These are phyloP conservation scores for Patiria miniata DNA, from an alignment of 35 echinoderm and acorn worm species.

Conservation along the genomic window DNA sequence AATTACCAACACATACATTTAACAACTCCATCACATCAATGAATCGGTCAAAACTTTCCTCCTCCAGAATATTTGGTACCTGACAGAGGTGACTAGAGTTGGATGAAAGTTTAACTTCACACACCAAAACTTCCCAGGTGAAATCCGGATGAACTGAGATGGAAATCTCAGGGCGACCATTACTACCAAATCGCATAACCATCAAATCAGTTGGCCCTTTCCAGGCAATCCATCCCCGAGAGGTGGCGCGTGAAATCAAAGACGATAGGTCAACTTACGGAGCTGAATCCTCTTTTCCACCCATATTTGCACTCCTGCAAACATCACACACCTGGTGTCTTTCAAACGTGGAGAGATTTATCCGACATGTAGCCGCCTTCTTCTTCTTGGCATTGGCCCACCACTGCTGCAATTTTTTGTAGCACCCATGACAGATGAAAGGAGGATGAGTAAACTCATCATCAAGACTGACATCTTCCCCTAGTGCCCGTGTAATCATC, in stretches of 20 bases:
- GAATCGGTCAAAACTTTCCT: neutral
- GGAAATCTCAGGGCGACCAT: neutral
- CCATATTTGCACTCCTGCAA: neutral
- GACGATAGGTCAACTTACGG: neutral
- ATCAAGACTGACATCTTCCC: neutral
- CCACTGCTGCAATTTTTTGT: neutral
- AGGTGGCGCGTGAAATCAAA: neutral
- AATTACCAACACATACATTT: neutral
- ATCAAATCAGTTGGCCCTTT: neutral
- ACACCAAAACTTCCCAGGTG: neutral
- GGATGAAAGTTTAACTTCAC: neutral
- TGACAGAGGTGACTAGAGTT: neutral
- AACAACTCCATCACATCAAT: neutral
- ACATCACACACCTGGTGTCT: neutral
- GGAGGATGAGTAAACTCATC: neutral
- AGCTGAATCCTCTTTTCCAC: neutral
- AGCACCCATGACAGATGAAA: conserved; percentile 7
- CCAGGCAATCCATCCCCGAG: neutral
- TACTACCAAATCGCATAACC: neutral
- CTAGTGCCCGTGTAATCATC: neutral
- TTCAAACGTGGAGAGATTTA: neutral
- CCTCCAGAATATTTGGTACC: neutral
- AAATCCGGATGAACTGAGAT: neutral
- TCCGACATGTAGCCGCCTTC: neutral
- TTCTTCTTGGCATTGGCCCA: neutral